Evolutionary conservation across 1,140 invertebrate species (phyloP).

Genomic region (Tigriopus japonicus): DNA sequence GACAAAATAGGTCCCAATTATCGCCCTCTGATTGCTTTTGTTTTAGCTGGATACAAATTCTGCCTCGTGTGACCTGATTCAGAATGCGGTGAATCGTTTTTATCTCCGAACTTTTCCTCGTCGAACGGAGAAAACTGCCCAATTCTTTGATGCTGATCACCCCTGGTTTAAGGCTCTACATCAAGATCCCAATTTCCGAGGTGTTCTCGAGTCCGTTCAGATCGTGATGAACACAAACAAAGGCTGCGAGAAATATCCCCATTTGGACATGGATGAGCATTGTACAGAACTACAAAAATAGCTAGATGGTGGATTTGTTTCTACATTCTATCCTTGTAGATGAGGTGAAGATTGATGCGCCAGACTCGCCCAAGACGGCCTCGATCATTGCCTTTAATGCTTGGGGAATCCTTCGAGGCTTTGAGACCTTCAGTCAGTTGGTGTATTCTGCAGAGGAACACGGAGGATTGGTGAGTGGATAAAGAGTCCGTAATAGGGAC

Average conservation of each 20-base stretch:
- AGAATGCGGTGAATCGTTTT: not conserved
- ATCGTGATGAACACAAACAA: conserved; percentile 1
- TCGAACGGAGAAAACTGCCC: not conserved
- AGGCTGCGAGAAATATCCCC: conserved; percentile 10
- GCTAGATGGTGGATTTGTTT: no score
- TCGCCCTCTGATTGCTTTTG: no score
- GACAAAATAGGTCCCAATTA: no score
- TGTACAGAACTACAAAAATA: not conserved
- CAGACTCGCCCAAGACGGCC: not conserved
- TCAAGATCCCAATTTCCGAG: not conserved
- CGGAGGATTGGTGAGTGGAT: not conserved
- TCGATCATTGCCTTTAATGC: conserved; percentile 5
- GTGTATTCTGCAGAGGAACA: conserved; percentile 19
- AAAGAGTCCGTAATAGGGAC: no score
- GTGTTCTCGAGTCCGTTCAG: not conserved
- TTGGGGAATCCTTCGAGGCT: conserved; percentile 26
- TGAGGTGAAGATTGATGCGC: conserved; percentile 5
- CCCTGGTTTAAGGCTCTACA: no score
- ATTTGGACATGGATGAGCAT: conserved; percentile 6
- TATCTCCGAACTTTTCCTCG: not conserved
- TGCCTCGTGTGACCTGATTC: not conserved
- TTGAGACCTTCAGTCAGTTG: conserved; percentile 29
- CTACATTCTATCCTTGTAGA: not conserved
- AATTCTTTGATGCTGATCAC: not conserved
- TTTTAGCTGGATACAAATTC: not conserved